Base-by-base conservation (phyloP, 2,113 vertebrate species). In the Triplophysa dalaica region DNA sequence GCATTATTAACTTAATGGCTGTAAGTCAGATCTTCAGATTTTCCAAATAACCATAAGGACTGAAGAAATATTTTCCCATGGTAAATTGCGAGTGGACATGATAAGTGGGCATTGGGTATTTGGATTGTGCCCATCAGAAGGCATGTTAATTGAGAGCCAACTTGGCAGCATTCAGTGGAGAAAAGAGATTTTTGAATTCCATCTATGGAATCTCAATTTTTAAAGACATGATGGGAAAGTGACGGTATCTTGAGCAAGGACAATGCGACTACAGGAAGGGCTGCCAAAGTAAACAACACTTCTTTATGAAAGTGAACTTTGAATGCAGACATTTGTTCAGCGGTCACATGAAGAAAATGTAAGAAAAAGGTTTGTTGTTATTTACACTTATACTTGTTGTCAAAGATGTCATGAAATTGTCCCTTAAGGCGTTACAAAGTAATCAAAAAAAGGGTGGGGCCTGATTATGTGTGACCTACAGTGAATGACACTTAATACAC, bases 121-220 rank as follows among this genome's bases (percentile, higher is more conserved):
- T 33, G 84, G 68, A 88, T 87, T 83, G 85, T 82, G 62, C 81
- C 83, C 87, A 89, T 89, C 85, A 86, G 80, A 87, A 87, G 86
- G 81, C 77, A 73, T 86, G 85, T 85, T 89, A 89, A 91, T 91
- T 87, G 89, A 85, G 63, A 89, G 81, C 84, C 66, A 82, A 81
- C 82, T 88, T 67, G 86, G 87, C 87, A 88, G 86, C 86, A 82
- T 81, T 90, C 85, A 88, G 87, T 75, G 65, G 85, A 87, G 78
- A 87, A 73, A 62, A 75, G 77, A 77, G 82, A 90, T 91, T 90
- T 87, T 89, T 90, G 78, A 78, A 87, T 85, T 78, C 80, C 82
- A 85, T 84, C 82, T 85, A 80, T 43, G 88, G 87, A 85, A 87
- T 89, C 64, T 84, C 80, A 85, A 83, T 83, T 87, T 88, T 89